Evolutionary conservation across 2,888 invertebrate species (phyloP).

Genomic region (Cephus nigrinus): DNA sequence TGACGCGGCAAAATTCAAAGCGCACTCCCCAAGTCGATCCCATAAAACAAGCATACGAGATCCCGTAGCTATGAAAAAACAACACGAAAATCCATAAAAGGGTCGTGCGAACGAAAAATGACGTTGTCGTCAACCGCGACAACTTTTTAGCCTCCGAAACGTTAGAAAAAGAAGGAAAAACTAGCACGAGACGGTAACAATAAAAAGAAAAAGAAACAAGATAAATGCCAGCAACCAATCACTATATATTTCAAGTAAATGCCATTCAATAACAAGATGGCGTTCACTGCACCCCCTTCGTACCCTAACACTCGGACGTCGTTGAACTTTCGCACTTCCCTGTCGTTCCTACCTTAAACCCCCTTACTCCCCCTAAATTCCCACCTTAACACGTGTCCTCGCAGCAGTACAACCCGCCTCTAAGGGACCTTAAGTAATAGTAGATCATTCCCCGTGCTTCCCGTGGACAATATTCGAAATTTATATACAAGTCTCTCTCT

Average conservation of each 20-base stretch:
- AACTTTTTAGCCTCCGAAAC: background rate
- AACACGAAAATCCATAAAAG: background rate
- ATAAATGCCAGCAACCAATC: background rate
- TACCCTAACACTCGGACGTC: background rate
- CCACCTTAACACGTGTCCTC: background rate
- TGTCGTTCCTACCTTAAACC: background rate
- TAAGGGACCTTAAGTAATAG: background rate
- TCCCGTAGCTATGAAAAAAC: background rate
- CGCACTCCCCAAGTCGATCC: background rate
- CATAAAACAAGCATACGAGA: background rate
- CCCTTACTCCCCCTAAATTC: background rate
- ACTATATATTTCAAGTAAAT: background rate
- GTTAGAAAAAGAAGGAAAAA: constrained; percentile 5
- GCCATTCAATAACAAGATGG: background rate
- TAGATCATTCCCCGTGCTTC: background rate
- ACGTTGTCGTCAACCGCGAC: background rate
- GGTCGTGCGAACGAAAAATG: background rate
- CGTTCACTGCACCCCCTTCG: background rate
- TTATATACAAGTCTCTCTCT: background rate
- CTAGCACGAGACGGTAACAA: background rate
- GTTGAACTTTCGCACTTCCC: background rate
- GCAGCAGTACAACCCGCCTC: background rate
- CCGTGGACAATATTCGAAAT: background rate
- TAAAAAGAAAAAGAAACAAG: background rate
- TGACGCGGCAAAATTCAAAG: background rate